Percentiles rank a stretch among this genome's conserved stretches.
Conservation (phyloP, 1,140 invertebrate species). For the Drosophila pruinosa region DNA sequence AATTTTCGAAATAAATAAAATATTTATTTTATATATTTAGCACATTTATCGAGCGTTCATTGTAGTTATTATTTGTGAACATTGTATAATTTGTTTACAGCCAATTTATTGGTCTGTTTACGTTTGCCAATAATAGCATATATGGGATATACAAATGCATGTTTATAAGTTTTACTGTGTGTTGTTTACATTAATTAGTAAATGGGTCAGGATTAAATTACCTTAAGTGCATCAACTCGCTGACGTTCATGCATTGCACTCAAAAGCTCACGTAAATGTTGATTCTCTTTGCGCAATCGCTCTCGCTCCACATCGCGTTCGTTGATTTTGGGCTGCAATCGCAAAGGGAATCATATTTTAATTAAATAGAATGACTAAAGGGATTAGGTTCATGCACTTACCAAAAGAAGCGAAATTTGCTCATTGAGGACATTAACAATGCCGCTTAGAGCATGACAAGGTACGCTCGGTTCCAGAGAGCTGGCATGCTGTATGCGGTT, state of each 20-base stretch:
- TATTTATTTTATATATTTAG: background rate
- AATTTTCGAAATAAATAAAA: background rate
- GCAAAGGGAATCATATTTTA: conserved; percentile 5
- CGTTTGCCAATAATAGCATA: background rate
- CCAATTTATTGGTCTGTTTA: background rate
- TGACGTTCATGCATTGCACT: conserved; percentile 86
- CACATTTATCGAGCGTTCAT: background rate
- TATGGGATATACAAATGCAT: background rate
- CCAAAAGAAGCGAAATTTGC: conserved; percentile 86
- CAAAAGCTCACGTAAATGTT: conserved; percentile 88
- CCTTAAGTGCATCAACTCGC: conserved; percentile 80
- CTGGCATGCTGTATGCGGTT: conserved; percentile 77
- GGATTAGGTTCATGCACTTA: conserved; percentile 66
- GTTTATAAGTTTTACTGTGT: background rate
- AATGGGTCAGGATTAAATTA: conserved; percentile 34
- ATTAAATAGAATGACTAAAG: background rate
- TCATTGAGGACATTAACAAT: conserved; percentile 84
- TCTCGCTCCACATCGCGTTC: conserved; percentile 90
- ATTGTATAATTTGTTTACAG: conserved; percentile 15
- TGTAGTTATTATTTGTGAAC: conserved; percentile 7
- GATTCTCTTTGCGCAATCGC: conserved; percentile 88
- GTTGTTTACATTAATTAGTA: conserved; percentile 11
- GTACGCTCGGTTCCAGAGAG: conserved; percentile 83
- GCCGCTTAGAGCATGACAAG: conserved; percentile 84
- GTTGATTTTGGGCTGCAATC: conserved; percentile 87